Base-by-base conservation (phyloP, 2,888 invertebrate genomes). In the Melanchra persicariae region DNA sequence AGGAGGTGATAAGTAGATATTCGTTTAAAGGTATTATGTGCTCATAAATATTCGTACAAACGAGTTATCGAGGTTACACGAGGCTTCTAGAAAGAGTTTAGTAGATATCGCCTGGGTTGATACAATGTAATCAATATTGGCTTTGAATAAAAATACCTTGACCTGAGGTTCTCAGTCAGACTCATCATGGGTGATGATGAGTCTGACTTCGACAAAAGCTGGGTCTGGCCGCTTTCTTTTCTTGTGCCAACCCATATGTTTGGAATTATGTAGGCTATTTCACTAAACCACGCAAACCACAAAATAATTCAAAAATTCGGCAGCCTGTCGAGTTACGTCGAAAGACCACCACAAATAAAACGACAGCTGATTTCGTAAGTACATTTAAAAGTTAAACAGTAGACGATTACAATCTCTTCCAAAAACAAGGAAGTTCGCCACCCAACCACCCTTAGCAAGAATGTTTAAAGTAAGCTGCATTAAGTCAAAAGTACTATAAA, bases 351-450 rank as follows among this genome's bases (percentile, higher is more conserved):
- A 12, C 15, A 15, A 67, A 52, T 40, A 67, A 75, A 75, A 58
- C 52, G 58, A 43, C 77, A 59, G 17, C 65, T 76, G 68, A 80
- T 70, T 76, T 57, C 40, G 77, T 64, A 70, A 54, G 52, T 52
- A 67, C 79, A 79, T 79, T 76, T 80, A 79, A 79, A 79, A 81
- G 79, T 79, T 70, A 81, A 79, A 81, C 81, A 79, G 81, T 70
- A 54, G 49, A 55, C 62, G 78, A 76, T 81, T 81, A 81, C 63
- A 81, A 76, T 79, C 81, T 80, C 34, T 24, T 22, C 70, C 52
- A 67, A 81, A 65, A 74, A 81, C 70, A 63, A 58, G 75, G 43
- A 80, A 70, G 63, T 60, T 52, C 19, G 22, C 57, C 63, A 15
- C 47, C 59, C 63, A 26, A 54, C 70, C 81, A 19, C 67, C 65